Base-by-base conservation (phyloP, 2,888 invertebrate species). In the Apamea crenata region DNA sequence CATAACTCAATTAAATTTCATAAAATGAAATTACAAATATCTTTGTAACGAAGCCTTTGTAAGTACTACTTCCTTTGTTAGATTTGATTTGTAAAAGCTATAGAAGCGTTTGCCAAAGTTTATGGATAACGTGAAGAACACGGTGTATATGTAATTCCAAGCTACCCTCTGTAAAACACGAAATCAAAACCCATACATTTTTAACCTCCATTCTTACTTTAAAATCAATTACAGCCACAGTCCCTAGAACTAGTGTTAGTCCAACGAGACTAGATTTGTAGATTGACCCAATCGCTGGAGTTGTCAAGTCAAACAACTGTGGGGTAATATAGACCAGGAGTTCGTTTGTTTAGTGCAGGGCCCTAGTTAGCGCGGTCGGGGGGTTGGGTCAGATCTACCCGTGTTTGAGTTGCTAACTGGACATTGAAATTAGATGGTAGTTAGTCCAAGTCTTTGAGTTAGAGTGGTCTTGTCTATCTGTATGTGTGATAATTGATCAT, bases 271-370 rank as follows among this genome's bases (percentile, higher is more conserved):
- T 74, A 69, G 66, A 21, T 75, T 67, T 53, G 76, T 75, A 77
- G 74, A 87, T 59, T 83, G 87, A 87, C 87, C 84, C 84, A 80
- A 85, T 83, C 84, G 77, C 53, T 76, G 75, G 70, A 90, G 86
- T 90, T 88, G 86, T 88, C 87, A 90, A 90, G 85, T 89, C 87
- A 91, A 91, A 90, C 90, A 89, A 85, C 79, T 70, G 68, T 47
- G 65, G 81, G 76, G 84, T 85, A 76, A 86, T 86, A 81, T 74
- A 74, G 84, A 81, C 77, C 70, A 53, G 29, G 18, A 78, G 77
- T 71, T 82, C 72, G 84, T 87, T 86, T 86, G 83, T 83, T 81
- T 77, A 77, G 74, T 50, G 78, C 44, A 81, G 61, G 77, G 88
- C 50, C 44, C 71, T 80, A 82, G 78, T 88, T 70, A 73, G 65